Evolutionary conservation across 1,140 invertebrate genomes (phyloP).

Genomic region (Drosophila nasuta): DNA sequence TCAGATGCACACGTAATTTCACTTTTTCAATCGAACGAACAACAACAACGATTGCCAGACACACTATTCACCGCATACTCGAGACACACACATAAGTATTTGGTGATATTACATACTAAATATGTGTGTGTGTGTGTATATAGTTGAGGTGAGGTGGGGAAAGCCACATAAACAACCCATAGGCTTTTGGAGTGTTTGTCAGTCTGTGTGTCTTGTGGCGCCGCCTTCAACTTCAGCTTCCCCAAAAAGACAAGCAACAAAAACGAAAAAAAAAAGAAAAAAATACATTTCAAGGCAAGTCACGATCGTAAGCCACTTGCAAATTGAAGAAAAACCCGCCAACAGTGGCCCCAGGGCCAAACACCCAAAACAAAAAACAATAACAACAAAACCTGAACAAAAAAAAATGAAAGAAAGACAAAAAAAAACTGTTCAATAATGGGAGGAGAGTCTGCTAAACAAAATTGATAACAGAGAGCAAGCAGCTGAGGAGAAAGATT

Average conservation of each 20-base stretch:
- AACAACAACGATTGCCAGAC: neutral
- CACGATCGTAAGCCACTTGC: constrained; percentile 71
- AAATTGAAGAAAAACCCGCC: constrained; percentile 64
- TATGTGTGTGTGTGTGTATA: too few species aligned
- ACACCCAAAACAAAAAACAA: constrained; percentile 15
- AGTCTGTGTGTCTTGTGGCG: constrained; percentile 10
- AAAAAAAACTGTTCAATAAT: neutral
- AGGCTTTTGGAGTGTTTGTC: neutral
- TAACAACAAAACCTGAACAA: constrained; percentile 6
- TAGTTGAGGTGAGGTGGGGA: too few species aligned
- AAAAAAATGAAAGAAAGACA: constrained; percentile 1
- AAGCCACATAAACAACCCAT: neutral
- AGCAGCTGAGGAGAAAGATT: constrained; percentile 5
- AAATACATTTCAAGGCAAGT: constrained; percentile 75
- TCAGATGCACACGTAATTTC: constrained; percentile 35
- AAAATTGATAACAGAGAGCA: constrained; percentile 38
- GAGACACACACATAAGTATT: neutral
- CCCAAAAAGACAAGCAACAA: constrained; percentile 5
- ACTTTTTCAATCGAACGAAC: constrained; percentile 27
- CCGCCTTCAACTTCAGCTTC: constrained; percentile 37
- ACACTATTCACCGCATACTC: neutral
- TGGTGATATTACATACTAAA: neutral
- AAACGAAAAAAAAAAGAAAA: neutral
- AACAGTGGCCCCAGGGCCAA: constrained; percentile 42
- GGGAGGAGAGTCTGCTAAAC: constrained; percentile 5